phyloP scores from a whole-genome alignment of 1,140 invertebrate genomes.

The Drosophila pachea region DNA sequence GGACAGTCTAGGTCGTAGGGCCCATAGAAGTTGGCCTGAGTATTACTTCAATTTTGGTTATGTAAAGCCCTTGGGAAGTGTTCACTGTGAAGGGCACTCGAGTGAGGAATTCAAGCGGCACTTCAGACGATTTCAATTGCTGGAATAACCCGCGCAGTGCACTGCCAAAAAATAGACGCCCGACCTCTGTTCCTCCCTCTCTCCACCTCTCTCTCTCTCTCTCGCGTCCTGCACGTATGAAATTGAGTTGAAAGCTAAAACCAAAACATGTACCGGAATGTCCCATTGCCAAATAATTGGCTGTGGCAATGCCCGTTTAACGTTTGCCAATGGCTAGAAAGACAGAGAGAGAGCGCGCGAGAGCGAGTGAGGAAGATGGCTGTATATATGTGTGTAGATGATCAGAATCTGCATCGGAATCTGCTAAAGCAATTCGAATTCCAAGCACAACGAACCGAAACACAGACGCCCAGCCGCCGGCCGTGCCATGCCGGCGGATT shows the following conservation, averaged over 20 bases:
- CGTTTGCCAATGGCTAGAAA: constrained; percentile 1
- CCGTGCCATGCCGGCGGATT: constrained; percentile 53
- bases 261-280: constrained; percentile 36
- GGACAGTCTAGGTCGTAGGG: too few species aligned
- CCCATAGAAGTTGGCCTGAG: too few species aligned
- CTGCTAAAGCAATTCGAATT: constrained; percentile 31
- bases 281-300: constrained; percentile 45
- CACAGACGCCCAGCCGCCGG: constrained; percentile 28
- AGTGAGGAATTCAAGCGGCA: neutral
- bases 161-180: constrained; percentile 23
- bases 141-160: constrained; percentile 1
- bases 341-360: neutral
- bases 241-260: constrained; percentile 20
- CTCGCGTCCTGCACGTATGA: too few species aligned
- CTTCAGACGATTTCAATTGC: neutral
- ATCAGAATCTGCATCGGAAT: constrained; percentile 42
- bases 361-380: too few species aligned
- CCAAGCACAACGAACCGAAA: constrained; percentile 47
- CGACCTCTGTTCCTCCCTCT: too few species aligned
- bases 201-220: too few species aligned
- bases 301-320: constrained; percentile 32
- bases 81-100: too few species aligned
- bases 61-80: too few species aligned
- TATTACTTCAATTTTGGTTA: too few species aligned
- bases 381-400: constrained; percentile 1